Conservation (phyloP, 2,797 vertebrate genomes). For the Periparus ater region DNA sequence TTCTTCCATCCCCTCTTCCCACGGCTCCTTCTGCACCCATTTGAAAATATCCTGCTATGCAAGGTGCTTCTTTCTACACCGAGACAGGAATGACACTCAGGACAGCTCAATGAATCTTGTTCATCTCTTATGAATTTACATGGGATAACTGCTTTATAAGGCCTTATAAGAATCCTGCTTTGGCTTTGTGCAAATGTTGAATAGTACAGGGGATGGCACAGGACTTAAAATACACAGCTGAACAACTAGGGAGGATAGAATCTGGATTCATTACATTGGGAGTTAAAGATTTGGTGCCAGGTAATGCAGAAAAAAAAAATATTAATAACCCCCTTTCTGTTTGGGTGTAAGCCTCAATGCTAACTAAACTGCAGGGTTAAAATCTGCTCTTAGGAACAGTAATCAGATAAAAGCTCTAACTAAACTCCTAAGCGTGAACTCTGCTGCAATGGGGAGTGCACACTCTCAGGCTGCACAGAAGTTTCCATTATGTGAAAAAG, state of each 20-base stretch:
- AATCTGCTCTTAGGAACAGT: background rate
- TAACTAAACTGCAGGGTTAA: background rate
- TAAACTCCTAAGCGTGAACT: background rate
- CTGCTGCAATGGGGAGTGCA: background rate
- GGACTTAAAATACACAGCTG: background rate
- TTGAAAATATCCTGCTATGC: background rate
- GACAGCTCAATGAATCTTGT: background rate
- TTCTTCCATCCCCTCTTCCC: background rate
- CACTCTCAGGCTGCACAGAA: background rate
- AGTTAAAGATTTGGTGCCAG: background rate
- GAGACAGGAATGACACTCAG: background rate
- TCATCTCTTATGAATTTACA: background rate
- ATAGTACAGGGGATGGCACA: background rate
- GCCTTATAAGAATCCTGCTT: background rate
- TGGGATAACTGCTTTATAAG: background rate
- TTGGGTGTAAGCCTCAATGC: background rate
- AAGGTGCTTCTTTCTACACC: background rate
- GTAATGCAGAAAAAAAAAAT: background rate
- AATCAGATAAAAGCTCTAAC: background rate
- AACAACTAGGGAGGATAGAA: background rate
- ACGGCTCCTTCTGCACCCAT: background rate
- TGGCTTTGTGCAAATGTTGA: background rate
- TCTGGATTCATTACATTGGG: background rate
- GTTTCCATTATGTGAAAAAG: accelerated
- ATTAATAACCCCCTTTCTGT: background rate